Conservation (phyloP, 2,113 vertebrate species). For the Ardeotis arabs region DNA sequence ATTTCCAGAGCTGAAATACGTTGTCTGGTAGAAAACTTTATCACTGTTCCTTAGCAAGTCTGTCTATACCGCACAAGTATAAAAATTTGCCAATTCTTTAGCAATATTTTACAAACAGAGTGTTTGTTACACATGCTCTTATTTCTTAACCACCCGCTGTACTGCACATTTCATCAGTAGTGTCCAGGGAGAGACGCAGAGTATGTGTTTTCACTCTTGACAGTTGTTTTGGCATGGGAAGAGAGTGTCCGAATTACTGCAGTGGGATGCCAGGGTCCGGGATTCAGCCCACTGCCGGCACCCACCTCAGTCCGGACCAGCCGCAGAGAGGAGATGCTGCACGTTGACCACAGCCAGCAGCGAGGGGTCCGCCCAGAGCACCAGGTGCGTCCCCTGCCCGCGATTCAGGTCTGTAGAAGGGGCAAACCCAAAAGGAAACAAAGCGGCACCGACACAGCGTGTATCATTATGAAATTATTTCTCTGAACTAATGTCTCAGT, state of each 20-base stretch:
- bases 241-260: rapidly evolving
- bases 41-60: not conserved
- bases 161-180: not conserved
- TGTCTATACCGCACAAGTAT: not conserved
- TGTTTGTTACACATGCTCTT: not conserved
- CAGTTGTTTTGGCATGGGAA: rapidly evolving
- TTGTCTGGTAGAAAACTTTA: not conserved
- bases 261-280: rapidly evolving
- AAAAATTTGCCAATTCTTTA: not conserved
- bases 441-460: not conserved
- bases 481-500: not conserved
- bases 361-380: not conserved
- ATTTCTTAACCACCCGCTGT: not conserved
- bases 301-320: not conserved
- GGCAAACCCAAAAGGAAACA: not conserved
- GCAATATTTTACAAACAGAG: not conserved
- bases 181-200: not conserved
- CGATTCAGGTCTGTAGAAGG: not conserved
- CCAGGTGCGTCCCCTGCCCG: rapidly evolving
- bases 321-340: not conserved
- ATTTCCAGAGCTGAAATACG: not conserved
- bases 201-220: not conserved
- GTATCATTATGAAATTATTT: not conserved
- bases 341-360: not conserved
- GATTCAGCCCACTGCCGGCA: not conserved